Evolutionary conservation across 2,797 vertebrate genomes (phyloP).

Genomic region (Esox masquinongy): DNA sequence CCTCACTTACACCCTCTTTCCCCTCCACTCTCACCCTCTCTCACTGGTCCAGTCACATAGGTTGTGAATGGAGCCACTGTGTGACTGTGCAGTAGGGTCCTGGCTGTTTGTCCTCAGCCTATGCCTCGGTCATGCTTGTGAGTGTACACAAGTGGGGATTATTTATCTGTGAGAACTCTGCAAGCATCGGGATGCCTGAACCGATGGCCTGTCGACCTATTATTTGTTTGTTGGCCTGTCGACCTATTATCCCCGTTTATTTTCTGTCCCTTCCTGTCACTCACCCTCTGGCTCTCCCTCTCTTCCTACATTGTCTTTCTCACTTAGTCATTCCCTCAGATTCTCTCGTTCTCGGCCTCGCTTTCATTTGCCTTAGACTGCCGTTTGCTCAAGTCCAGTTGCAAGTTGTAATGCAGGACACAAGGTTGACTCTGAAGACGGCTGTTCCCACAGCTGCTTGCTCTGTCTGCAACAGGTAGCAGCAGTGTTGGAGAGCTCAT

Average conservation of each 20-base stretch:
- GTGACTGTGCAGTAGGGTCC: background rate
- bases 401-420: too few relatives aligned
- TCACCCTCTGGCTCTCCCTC: background rate
- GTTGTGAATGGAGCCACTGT: conserved; percentile 5
- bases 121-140: background rate
- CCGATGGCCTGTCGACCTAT: background rate
- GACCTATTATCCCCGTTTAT: background rate
- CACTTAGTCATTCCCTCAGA: background rate
- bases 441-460: too few relatives aligned
- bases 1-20: conserved; percentile 12
- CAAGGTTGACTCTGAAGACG: too few relatives aligned
- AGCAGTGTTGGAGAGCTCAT: too few relatives aligned
- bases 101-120: background rate
- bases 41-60: background rate
- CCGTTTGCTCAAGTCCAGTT: too few relatives aligned
- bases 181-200: background rate
- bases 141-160: background rate
- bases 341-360: background rate
- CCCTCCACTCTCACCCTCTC: background rate
- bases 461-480: too few relatives aligned
- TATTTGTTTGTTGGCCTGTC: background rate
- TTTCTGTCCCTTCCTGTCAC: conserved; percentile 26
- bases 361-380: background rate
- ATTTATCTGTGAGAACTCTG: background rate
- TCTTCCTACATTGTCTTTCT: background rate